Evolutionary conservation across 2,797 vertebrate genomes (phyloP).

Genomic region (Peromyscus melanophrys): DNA sequence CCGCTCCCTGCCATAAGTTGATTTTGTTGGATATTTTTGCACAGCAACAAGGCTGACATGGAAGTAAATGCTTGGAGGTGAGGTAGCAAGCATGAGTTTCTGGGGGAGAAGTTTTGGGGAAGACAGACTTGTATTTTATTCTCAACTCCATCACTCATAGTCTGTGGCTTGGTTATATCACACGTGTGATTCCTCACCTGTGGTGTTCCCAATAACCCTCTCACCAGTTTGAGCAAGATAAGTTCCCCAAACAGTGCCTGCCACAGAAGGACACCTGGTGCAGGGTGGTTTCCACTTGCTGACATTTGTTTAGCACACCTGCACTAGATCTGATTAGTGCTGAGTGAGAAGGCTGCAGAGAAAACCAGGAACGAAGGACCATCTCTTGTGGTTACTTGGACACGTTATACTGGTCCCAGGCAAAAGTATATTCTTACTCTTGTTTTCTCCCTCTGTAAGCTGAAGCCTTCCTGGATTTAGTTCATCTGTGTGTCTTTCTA

Average conservation of each 20-base stretch:
- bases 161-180: not conserved
- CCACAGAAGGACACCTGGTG: not conserved
- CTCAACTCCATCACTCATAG: not conserved
- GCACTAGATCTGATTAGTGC: not conserved
- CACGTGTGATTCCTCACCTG: not conserved
- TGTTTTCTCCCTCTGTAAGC: not conserved
- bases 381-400: not conserved
- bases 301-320: not conserved
- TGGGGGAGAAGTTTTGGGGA: not conserved
- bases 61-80: not conserved
- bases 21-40: not conserved
- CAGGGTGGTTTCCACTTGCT: not conserved
- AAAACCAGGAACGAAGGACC: not conserved
- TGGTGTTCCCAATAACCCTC: not conserved
- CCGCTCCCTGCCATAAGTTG: not conserved
- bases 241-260: not conserved
- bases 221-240: conserved; percentile 34
- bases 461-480: not conserved
- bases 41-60: not conserved
- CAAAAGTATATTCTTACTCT: too few relatives aligned
- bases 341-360: not conserved
- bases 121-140: not conserved
- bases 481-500: not conserved
- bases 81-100: not conserved
- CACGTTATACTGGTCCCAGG: not conserved